Percentiles rank a stretch among this genome's conserved stretches.
Evolutionary conservation across 2,113 vertebrate species (phyloP).

Genomic region (Hyla sarda): DNA sequence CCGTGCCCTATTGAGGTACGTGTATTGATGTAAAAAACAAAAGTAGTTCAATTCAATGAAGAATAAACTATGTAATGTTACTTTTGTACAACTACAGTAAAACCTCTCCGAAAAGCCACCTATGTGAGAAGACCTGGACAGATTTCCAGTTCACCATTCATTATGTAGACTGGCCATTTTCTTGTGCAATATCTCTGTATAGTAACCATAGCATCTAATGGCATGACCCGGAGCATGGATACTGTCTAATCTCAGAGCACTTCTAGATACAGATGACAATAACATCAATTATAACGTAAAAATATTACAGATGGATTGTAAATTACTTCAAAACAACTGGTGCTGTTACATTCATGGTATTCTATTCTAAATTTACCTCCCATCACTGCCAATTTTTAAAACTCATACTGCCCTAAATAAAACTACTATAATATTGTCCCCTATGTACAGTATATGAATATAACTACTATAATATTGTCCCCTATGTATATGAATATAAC

Average conservation of each 20-base stretch:
- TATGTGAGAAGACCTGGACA: too few species aligned
- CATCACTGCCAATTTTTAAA: too few species aligned
- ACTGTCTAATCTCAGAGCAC: neutral
- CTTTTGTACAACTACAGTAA: neutral
- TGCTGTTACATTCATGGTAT: neutral
- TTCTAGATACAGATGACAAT: neutral
- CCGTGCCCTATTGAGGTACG: neutral
- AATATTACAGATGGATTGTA: neutral
- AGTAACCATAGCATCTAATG: neutral
- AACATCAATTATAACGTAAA: neutral
- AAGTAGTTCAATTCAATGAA: neutral
- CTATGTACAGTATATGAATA: too few species aligned
- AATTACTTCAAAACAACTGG: too few species aligned
- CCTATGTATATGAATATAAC: too few species aligned
- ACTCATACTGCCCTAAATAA: too few species aligned
- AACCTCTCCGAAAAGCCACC: too few species aligned
- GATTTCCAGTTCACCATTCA: too few species aligned
- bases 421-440: too few species aligned
- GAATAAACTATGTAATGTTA: neutral
- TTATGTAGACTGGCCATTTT: too few species aligned
- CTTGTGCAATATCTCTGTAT: too few species aligned
- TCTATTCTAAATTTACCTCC: neutral
- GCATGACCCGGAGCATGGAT: neutral
- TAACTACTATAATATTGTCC: too few species aligned
- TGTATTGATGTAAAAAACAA: neutral